Evolutionary conservation across 2,113 vertebrate species (phyloP).

Genomic region (Tragelaphus scriptus): DNA sequence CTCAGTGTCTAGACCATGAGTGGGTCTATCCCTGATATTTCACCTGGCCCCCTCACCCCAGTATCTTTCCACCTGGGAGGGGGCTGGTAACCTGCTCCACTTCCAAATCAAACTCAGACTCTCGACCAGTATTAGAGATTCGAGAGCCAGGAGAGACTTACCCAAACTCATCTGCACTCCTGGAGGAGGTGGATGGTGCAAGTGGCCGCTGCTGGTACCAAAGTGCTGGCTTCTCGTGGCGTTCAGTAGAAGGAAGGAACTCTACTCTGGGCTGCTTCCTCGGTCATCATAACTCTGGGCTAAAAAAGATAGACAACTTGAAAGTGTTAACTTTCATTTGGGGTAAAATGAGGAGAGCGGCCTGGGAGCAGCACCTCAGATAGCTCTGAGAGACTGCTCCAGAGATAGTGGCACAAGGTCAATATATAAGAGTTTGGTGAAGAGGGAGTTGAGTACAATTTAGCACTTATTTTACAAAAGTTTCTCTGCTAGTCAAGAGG

Average conservation of each 20-base stretch:
- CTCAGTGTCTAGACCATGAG: not conserved
- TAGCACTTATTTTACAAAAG: not conserved
- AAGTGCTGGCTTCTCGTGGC: accelerated
- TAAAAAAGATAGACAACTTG: not conserved
- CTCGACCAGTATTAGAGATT: not conserved
- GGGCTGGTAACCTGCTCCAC: not conserved
- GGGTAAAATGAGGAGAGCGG: not conserved
- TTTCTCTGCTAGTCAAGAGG: not conserved
- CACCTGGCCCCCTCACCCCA: accelerated
- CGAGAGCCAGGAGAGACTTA: not conserved
- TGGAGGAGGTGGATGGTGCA: not conserved
- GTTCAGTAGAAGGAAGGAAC: not conserved
- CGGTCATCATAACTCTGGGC: not conserved
- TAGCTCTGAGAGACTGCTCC: not conserved
- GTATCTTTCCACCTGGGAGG: not conserved
- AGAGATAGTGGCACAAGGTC: not conserved
- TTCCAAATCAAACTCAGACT: not conserved
- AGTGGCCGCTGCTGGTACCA: not conserved
- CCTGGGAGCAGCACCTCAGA: not conserved
- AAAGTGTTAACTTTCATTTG: not conserved
- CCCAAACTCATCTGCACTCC: not conserved
- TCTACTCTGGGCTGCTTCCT: not conserved
- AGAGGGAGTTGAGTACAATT: not conserved
- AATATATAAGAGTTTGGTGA: not conserved
- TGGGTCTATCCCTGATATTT: not conserved